Base-by-base conservation (phyloP, 2,888 invertebrate species). In the Rhagonycha lutea region DNA sequence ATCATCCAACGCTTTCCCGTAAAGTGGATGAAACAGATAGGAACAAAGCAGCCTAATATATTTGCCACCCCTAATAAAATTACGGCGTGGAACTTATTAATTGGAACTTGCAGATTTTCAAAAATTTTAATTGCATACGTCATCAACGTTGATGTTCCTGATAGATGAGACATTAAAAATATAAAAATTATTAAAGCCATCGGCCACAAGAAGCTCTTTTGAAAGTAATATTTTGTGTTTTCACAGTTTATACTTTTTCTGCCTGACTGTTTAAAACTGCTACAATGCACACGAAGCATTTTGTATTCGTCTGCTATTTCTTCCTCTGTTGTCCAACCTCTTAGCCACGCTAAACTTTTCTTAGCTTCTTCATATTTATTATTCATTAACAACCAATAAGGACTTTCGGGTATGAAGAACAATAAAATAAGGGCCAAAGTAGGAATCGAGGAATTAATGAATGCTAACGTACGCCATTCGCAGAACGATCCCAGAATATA, bases 341-440 rank as follows among this genome's bases (percentile, higher is more conserved):
- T 90, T 0, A 95, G 87, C 95, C 95, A 95, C 81, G 93, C 93
- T 14, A 95, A 88, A 28, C 92, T 91, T 85, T 91, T 89, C 79
- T 91, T 91, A 0, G 95, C 94, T 24, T 94, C 94, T 4, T 90
- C 88, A 23, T 90, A 84, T 8, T 92, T 90, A 77, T 92, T 91
- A 83, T 91, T 92, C 0, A 92, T 90, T 69, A 94, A 91, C 68
- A 95, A 87, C 95, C 95, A 96, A 80, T 94, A 92, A 0, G 95
- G 95, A 80, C 94, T 94, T 86, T 96, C 95, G 0, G 95, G 95
- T 4, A 95, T 92, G 84, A 94, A 91, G 81, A 90, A 92, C 10
- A 95, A 88, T 0, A 92, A 89, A 0, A 91, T 80, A 68, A 94
- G 91, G n/a, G 94, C 91, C 2, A 92, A 79, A 74, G 91, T 88